Percentiles rank a stretch among this genome's conserved stretches.
phyloP scores from a whole-genome alignment of 2,113 vertebrate species.

The Ifrita kowaldi region DNA sequence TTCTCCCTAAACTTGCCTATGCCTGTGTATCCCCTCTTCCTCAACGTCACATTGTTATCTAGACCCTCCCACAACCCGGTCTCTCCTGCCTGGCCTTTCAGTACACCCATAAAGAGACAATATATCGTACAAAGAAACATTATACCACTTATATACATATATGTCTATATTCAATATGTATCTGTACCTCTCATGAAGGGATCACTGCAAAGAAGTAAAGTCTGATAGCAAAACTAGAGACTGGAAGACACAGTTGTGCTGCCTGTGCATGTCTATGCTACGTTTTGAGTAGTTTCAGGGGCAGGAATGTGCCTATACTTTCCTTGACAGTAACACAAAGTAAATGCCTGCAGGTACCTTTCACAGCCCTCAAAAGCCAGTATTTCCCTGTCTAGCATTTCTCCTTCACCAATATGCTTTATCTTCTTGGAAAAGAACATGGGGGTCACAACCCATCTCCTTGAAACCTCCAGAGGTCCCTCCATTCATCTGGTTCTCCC shows the following conservation, averaged over 20 bases:
- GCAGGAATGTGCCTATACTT: neutral
- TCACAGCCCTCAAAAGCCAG: neutral
- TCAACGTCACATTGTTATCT: neutral
- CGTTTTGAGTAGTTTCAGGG: neutral
- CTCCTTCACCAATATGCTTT: neutral
- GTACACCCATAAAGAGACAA: neutral
- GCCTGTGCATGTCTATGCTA: accelerated
- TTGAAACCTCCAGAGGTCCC: neutral
- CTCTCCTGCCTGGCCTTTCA: neutral
- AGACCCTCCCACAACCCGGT: neutral
- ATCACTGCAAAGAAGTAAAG: neutral
- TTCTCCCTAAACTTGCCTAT: neutral
- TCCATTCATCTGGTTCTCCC: neutral
- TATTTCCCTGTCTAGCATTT: neutral
- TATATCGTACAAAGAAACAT: neutral
- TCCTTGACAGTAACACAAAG: neutral
- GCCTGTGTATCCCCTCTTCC: neutral
- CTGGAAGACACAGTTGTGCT: neutral
- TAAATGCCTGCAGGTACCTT: neutral
- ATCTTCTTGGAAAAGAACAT: neutral
- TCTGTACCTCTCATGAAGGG: no score
- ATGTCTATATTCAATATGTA: neutral
- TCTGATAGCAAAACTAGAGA: neutral
- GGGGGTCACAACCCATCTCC: neutral
- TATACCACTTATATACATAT: neutral